These are phyloP conservation scores for Hydropotes inermis DNA, from an alignment of 2,113 vertebrate genomes.

Conservation along the genomic window DNA sequence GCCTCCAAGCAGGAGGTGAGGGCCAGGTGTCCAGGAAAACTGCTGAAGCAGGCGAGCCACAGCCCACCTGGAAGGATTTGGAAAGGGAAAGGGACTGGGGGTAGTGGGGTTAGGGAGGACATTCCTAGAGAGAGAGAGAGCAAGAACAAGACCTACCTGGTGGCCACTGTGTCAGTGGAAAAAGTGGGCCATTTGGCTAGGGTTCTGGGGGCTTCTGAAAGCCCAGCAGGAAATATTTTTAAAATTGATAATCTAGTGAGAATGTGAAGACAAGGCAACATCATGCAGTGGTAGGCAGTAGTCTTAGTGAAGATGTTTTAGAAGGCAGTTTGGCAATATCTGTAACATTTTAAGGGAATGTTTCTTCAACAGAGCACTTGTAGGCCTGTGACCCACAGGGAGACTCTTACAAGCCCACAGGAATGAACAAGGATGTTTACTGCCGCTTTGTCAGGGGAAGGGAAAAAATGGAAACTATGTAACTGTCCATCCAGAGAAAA, in stretches of 20 bases:
- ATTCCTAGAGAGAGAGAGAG: too few species aligned
- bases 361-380: not conserved
- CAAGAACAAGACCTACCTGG: not conserved
- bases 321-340: not conserved
- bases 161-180: not conserved
- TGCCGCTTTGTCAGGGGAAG: not conserved
- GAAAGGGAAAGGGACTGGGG: not conserved
- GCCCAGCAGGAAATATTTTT: not conserved
- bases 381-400: not conserved
- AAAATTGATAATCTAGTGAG: not conserved
- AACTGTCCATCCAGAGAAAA: not conserved
- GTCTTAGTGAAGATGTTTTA: not conserved
- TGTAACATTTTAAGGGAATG: not conserved
- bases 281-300: not conserved
- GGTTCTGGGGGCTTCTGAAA: not conserved
- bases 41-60: accelerated
- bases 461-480: not conserved
- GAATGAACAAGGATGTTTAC: not conserved
- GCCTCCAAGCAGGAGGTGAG: not conserved
- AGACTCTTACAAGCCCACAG: not conserved
- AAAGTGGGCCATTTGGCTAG: not conserved
- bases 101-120: accelerated
- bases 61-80: not conserved
- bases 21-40: not conserved
- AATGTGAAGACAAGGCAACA: not conserved